A percentile compares a stretch with the other conserved stretches of the same genome.
These are phyloP conservation scores for Acestrorhynchus altus DNA, from an alignment of 2,797 vertebrate species.

Conservation along the genomic window DNA sequence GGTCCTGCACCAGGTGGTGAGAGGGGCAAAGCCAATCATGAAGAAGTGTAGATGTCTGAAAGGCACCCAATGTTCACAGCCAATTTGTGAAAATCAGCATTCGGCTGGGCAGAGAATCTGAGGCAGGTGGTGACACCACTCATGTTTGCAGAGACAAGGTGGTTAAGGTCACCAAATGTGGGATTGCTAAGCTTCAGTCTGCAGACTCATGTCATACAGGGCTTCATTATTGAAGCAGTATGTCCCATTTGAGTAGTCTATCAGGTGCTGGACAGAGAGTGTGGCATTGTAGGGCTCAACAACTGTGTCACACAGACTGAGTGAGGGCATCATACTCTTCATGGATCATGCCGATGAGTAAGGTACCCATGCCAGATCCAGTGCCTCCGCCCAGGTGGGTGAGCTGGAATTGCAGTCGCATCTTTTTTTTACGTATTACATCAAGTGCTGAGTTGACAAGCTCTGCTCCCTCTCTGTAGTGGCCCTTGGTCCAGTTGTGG, in stretches of 20 bases:
- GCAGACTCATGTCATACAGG: slow-evolving; percentile 85
- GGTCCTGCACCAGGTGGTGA: slow-evolving; percentile 85
- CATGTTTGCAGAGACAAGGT: slow-evolving; percentile 84
- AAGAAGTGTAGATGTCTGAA: slow-evolving; percentile 87
- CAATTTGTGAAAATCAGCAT: slow-evolving; percentile 82
- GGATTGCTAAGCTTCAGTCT: slow-evolving; percentile 85
- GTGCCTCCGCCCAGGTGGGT: slow-evolving; percentile 84
- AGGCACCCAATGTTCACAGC: slow-evolving; percentile 86
- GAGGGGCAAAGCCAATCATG: slow-evolving; percentile 84
- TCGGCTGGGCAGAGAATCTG: slow-evolving; percentile 84
- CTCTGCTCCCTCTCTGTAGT: slow-evolving; percentile 94
- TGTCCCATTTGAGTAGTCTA: slow-evolving; percentile 85
- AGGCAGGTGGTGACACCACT: slow-evolving; percentile 85
- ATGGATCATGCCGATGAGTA: slow-evolving; percentile 85
- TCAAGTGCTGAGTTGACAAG: slow-evolving; percentile 85
- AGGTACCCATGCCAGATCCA: slow-evolving; percentile 82
- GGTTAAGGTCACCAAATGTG: slow-evolving; percentile 84
- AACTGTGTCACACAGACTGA: slow-evolving; percentile 84
- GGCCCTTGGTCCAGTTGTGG: slow-evolving; percentile 96
- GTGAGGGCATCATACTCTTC: slow-evolving; percentile 86
- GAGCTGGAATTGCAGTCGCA: slow-evolving; percentile 85
- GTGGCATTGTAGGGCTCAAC: slow-evolving; percentile 87
- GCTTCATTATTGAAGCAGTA: slow-evolving; percentile 86
- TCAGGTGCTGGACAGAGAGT: slow-evolving; percentile 83
- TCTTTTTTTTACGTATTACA: slow-evolving; percentile 84